Percentiles rank a stretch among this genome's conserved stretches.
Conservation (phyloP, 2,797 vertebrate species). For the Myotis daubentonii region DNA sequence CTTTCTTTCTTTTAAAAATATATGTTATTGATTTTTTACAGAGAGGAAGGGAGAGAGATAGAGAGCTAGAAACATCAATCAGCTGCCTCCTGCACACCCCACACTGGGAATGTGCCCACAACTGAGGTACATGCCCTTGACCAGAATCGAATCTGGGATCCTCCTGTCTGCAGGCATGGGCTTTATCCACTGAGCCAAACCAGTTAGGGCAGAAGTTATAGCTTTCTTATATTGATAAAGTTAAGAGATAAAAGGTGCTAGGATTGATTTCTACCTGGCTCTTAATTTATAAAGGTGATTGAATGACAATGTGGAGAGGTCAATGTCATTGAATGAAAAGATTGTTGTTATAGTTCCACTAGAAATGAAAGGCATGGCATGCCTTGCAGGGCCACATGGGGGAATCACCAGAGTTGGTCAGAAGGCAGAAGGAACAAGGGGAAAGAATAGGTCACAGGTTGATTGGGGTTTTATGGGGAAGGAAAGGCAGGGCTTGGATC, state of each 20-base stretch:
- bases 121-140: too few relatives aligned
- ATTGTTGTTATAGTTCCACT: not conserved
- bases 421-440: not conserved
- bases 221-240: not conserved
- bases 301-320: not conserved
- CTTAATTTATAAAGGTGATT: not conserved
- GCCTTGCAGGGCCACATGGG: rapidly evolving
- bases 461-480: not conserved
- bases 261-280: not conserved
- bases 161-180: too few relatives aligned
- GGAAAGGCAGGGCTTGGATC: not conserved
- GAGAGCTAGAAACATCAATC: too few relatives aligned
- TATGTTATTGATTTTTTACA: too few relatives aligned
- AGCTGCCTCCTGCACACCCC: too few relatives aligned
- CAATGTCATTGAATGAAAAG: not conserved
- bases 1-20: not conserved
- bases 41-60: too few relatives aligned
- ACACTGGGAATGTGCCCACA: too few relatives aligned
- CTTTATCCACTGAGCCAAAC: too few relatives aligned
- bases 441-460: not conserved
- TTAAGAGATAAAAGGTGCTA: not conserved
- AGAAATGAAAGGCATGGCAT: not conserved
- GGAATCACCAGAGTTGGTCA: not conserved
- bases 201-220: not conserved
- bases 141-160: too few relatives aligned